These are phyloP conservation scores for Morpho achilles DNA, from an alignment of 2,888 invertebrate genomes.

Conservation along the genomic window DNA sequence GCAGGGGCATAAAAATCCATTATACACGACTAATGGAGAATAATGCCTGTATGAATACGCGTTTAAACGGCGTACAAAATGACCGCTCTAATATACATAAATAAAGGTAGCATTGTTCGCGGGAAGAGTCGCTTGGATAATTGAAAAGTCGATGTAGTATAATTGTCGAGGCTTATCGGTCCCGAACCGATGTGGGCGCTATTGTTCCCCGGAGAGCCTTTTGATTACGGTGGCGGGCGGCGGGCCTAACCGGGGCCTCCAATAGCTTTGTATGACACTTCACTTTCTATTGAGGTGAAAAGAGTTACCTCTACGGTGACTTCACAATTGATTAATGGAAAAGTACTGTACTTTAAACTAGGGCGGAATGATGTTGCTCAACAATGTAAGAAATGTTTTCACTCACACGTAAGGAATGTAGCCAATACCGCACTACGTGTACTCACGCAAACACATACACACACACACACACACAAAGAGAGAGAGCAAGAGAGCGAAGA, in stretches of 20 bases:
- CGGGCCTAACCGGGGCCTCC: constrained; percentile 57
- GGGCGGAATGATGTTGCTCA: constrained; percentile 1
- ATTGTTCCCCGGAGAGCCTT: constrained; percentile 77
- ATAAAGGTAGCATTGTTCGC: constrained; percentile 74
- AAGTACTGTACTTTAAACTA: constrained; percentile 10
- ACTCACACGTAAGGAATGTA: neutral
- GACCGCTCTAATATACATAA: constrained; percentile 75
- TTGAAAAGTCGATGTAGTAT: constrained; percentile 80
- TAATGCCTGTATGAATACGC: constrained; percentile 42
- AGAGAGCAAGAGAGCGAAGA: no score
- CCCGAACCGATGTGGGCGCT: constrained; percentile 73
- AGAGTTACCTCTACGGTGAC: constrained; percentile 38
- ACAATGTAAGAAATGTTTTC: constrained; percentile 1
- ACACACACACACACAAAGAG: no score
- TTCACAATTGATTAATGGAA: constrained; percentile 20
- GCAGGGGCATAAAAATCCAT: constrained; percentile 11
- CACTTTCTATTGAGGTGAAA: constrained; percentile 66
- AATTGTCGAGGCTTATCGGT: constrained; percentile 77
- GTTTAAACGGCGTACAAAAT: constrained; percentile 66
- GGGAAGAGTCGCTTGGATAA: constrained; percentile 70
- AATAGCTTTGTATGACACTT: constrained; percentile 75
- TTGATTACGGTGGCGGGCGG: constrained; percentile 60
- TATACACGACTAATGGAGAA: constrained; percentile 32
- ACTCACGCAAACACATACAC: no score
- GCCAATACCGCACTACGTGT: no score